phyloP scores from a whole-genome alignment of 2,888 invertebrate species.

The Cosmia pyralina region DNA sequence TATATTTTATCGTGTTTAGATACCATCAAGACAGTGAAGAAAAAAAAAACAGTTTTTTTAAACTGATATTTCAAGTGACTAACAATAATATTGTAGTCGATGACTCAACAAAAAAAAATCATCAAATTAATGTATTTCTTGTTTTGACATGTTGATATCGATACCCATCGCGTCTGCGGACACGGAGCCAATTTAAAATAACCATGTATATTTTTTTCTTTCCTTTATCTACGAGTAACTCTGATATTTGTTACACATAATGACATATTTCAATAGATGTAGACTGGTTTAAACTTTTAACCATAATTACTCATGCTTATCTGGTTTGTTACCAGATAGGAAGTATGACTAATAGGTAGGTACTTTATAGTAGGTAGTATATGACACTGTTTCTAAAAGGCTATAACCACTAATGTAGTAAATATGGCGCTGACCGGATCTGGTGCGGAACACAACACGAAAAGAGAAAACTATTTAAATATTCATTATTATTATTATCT shows the following conservation, averaged over 20 bases:
- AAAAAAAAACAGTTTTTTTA: too few relatives aligned
- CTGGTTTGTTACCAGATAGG: slow-evolving; percentile 8
- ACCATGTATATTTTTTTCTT: not conserved
- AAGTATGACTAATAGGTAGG: slow-evolving; percentile 28
- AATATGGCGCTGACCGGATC: not conserved
- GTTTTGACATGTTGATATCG: too few relatives aligned
- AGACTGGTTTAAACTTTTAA: not conserved
- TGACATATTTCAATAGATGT: not conserved
- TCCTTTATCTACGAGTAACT: not conserved
- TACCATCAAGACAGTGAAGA: too few relatives aligned
- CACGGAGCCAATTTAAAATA: too few relatives aligned
- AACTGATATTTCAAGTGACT: too few relatives aligned
- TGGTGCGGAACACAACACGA: not conserved
- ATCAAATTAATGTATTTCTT: too few relatives aligned
- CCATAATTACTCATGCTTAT: slow-evolving; percentile 12
- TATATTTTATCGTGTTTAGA: too few relatives aligned
- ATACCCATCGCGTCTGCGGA: too few relatives aligned
- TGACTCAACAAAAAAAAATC: too few relatives aligned
- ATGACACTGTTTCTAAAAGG: slow-evolving; percentile 7
- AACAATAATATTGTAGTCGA: too few relatives aligned
- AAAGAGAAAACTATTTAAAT: too few relatives aligned
- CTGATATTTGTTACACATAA: not conserved
- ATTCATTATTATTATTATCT: too few relatives aligned
- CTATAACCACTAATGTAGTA: not conserved
- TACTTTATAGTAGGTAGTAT: not conserved